A percentile compares a stretch with the other conserved stretches of the same genome.
These are phyloP conservation scores for Podarcis siculus DNA, from an alignment of 2,797 vertebrate species.

Conservation along the genomic window DNA sequence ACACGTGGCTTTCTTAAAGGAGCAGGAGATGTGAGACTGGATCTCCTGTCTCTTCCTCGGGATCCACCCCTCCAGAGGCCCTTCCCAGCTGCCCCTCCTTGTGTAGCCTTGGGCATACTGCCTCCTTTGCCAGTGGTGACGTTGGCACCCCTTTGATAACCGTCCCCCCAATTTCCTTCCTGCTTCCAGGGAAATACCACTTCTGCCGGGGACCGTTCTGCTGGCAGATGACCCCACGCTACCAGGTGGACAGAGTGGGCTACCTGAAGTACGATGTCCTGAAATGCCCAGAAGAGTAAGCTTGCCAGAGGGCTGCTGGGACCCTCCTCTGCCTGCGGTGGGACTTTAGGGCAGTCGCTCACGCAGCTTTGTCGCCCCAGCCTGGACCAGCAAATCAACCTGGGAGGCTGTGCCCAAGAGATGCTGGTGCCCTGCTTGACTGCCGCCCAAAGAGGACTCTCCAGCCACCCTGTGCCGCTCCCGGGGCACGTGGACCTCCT, in stretches of 20 bases:
- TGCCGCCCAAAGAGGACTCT: background rate
- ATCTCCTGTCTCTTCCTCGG: too few relatives aligned
- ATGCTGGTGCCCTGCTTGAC: background rate
- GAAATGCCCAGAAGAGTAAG: slow-evolving; percentile 81
- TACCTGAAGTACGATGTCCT: slow-evolving; percentile 83
- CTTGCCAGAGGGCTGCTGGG: background rate
- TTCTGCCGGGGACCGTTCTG: slow-evolving; percentile 90
- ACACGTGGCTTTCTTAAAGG: background rate
- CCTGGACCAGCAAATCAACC: background rate
- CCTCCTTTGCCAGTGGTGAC: background rate
- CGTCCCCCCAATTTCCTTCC: background rate
- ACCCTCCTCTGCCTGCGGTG: background rate
- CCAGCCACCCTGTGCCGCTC: background rate
- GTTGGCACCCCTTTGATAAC: too few relatives aligned
- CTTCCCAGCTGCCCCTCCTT: too few relatives aligned
- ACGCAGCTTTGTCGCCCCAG: background rate
- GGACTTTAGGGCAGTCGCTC: background rate
- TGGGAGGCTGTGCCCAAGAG: background rate
- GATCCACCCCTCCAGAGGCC: too few relatives aligned
- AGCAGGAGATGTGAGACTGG: background rate
- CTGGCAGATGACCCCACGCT: slow-evolving; percentile 88
- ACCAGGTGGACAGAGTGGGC: slow-evolving; percentile 89
- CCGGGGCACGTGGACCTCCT: background rate
- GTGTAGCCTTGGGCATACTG: background rate
- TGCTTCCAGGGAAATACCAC: slow-evolving; percentile 79